Percentiles rank a stretch among this genome's conserved stretches.
Evolutionary conservation across 2,888 invertebrate species (phyloP).

Genomic region (Agrilus mali): DNA sequence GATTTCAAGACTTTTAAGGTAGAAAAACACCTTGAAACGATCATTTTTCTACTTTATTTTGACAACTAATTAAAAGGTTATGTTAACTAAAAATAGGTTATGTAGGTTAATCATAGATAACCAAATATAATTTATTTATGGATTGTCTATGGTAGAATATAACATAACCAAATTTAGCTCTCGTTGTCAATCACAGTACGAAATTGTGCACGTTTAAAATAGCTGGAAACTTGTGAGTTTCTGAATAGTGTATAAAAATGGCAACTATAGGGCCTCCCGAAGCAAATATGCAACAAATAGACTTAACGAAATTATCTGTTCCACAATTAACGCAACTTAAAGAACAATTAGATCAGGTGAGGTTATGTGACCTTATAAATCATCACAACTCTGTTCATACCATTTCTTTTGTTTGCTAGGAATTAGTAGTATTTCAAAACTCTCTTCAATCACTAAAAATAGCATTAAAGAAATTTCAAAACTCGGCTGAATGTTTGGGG

Average conservation of each 20-base stretch:
- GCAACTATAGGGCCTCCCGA: conserved; percentile 48
- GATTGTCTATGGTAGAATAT: no score
- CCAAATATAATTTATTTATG: no score
- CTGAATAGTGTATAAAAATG: conserved; percentile 35
- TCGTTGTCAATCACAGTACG: no score
- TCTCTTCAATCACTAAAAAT: conserved; percentile 81
- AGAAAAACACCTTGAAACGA: no score
- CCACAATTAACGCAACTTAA: conserved; percentile 74
- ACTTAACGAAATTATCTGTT: conserved; percentile 66
- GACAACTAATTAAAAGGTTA: no score
- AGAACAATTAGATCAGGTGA: conserved; percentile 76
- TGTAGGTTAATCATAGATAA: no score
- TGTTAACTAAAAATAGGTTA: no score
- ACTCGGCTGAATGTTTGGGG: conserved; percentile 74
- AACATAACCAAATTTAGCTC: no score
- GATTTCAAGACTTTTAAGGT: no score
- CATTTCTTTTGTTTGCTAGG: conserved; percentile 38
- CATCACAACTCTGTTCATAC: conserved; percentile 10
- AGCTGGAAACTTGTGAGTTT: no score
- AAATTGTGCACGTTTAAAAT: no score
- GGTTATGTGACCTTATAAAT: conserved; percentile 3
- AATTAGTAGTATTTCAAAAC: conserved; percentile 77
- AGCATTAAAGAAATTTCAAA: conserved; percentile 81
- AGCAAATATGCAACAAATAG: conserved; percentile 61
- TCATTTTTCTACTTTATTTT: no score